These are phyloP conservation scores for Caenorhabditis briggsae DNA, from an alignment of 1,140 invertebrate species.

Conservation along the genomic window DNA sequence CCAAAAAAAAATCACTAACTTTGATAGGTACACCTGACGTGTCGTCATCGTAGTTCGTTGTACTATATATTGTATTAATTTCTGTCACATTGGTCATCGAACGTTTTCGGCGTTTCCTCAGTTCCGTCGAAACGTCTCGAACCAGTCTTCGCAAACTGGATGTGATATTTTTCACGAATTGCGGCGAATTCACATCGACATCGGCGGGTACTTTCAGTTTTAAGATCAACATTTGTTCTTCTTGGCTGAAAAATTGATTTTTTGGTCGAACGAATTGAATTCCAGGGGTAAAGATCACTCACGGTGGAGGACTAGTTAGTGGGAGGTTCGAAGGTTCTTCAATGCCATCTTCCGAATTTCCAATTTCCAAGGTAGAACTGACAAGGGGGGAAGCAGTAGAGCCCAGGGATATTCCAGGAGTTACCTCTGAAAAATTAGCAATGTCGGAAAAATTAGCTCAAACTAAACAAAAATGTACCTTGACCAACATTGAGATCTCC, in stretches of 20 bases:
- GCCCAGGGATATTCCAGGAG: not conserved
- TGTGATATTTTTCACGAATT: constrained; percentile 17
- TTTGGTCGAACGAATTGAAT: not conserved
- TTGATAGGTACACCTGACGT: constrained; percentile 16
- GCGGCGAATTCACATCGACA: not conserved
- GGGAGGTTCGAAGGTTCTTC: not conserved
- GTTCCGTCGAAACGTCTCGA: constrained; percentile 45
- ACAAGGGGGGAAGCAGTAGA: not conserved
- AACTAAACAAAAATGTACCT: not conserved
- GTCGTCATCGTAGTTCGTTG: not conserved
- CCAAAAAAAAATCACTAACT: not conserved
- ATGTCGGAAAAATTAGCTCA: not conserved
- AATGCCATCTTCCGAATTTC: not conserved
- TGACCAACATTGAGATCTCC: not conserved
- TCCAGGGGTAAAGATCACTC: not conserved
- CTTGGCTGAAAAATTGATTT: constrained; percentile 8
- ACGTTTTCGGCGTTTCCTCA: constrained; percentile 36
- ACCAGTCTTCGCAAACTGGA: constrained; percentile 26
- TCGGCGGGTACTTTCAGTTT: constrained; percentile 30
- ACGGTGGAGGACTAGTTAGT: not conserved
- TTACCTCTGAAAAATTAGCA: not conserved
- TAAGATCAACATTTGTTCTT: constrained; percentile 7
- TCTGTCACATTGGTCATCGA: not conserved
- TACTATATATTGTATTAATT: not conserved
- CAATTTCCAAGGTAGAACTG: not conserved